Conservation (phyloP, 1,140 invertebrate genomes). For the Cotesia typhae region DNA sequence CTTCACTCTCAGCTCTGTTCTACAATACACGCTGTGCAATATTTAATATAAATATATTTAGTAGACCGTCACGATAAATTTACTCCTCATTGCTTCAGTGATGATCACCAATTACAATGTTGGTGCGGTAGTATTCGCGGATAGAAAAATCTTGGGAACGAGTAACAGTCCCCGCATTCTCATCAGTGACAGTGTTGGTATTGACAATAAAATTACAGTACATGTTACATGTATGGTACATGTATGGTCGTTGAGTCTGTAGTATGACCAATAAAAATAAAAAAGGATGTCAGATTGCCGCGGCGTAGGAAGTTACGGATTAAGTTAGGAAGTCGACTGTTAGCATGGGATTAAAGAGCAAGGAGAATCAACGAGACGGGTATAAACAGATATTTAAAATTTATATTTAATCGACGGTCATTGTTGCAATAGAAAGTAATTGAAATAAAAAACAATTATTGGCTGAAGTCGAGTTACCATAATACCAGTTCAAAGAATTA, state of each 20-base stretch:
- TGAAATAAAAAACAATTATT: no score
- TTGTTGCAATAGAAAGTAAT: not conserved
- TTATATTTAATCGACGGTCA: not conserved
- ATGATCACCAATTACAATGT: no score
- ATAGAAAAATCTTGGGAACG: slow-evolving; percentile 67
- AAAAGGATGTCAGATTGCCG: slow-evolving; percentile 67
- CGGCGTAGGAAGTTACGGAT: slow-evolving; percentile 67
- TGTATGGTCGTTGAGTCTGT: no score
- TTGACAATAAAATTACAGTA: no score
- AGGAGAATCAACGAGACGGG: slow-evolving; percentile 44
- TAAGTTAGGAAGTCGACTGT: slow-evolving; percentile 68
- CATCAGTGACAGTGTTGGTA: no score
- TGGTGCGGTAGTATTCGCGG: slow-evolving; percentile 23
- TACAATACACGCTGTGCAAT: not conserved
- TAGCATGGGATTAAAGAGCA: slow-evolving; percentile 49
- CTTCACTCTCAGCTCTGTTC: slow-evolving; percentile 29
- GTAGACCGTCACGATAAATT: slow-evolving; percentile 60
- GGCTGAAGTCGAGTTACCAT: not conserved
- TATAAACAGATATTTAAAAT: slow-evolving; percentile 40
- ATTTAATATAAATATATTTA: slow-evolving; percentile 1
- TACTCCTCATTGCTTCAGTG: slow-evolving; percentile 53
- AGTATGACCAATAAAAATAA: slow-evolving; percentile 64
- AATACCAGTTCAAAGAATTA: not conserved
- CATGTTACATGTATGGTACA: no score
- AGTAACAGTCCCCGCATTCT: slow-evolving; percentile 46